phyloP scores from a whole-genome alignment of 2,113 vertebrate species.

The Scatophagus argus region DNA sequence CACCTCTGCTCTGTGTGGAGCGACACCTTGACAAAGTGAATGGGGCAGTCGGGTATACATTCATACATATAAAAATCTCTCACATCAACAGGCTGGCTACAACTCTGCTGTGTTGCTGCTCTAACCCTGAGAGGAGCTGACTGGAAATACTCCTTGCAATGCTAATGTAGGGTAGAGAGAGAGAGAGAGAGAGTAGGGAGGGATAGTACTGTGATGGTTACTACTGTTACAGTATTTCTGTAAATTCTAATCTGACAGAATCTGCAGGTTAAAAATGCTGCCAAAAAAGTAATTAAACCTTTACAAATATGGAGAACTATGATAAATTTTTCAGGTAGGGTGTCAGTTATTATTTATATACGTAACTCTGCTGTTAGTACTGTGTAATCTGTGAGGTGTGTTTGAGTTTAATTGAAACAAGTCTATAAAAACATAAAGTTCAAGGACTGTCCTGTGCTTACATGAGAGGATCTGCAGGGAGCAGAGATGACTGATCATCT shows the following conservation, averaged over 20 bases:
- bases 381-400: not conserved
- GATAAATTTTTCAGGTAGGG: not conserved
- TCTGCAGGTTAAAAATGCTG: not conserved
- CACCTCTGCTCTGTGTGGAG: not conserved
- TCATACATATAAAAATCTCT: not conserved
- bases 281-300: not conserved
- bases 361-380: not conserved
- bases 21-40: not conserved
- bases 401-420: not conserved
- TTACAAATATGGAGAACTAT: not conserved
- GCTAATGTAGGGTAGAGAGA: not conserved
- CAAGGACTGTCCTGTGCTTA: not conserved
- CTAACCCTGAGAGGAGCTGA: not conserved
- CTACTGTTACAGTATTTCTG: not conserved
- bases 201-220: not conserved
- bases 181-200: not conserved
- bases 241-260: not conserved
- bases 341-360: not conserved
- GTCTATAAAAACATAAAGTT: not conserved
- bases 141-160: not conserved
- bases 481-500: slow-evolving; percentile 2
- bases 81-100: not conserved
- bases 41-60: not conserved
- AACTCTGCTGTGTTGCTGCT: not conserved
- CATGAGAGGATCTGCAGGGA: not conserved